Evolutionary conservation across 2,797 vertebrate species (phyloP).

Genomic region (Gastrophryne carolinensis): DNA sequence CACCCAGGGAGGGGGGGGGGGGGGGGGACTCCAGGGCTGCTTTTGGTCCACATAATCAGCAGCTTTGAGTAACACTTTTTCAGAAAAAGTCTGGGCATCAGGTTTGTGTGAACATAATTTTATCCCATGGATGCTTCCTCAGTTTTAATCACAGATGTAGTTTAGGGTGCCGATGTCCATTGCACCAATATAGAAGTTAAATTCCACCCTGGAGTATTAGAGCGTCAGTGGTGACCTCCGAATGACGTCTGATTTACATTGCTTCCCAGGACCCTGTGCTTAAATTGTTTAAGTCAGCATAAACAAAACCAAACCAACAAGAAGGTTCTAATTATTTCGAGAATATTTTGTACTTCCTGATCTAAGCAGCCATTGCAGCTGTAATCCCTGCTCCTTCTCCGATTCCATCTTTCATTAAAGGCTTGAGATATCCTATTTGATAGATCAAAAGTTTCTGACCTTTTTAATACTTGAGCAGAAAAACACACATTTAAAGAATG

Average conservation of each 20-base stretch:
- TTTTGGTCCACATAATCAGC: too few relatives aligned
- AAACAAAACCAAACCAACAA: slow-evolving; percentile 28
- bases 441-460: not conserved
- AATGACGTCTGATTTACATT: slow-evolving; percentile 15
- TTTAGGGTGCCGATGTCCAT: too few relatives aligned
- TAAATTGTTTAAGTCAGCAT: slow-evolving; percentile 4
- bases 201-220: not conserved
- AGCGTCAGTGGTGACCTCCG: slow-evolving; percentile 9
- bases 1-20: too few relatives aligned
- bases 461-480: too few relatives aligned
- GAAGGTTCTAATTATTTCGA: slow-evolving; percentile 38
- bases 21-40: too few relatives aligned
- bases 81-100: too few relatives aligned
- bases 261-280: slow-evolving; percentile 44
- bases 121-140: too few relatives aligned
- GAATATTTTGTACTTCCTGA: slow-evolving; percentile 11
- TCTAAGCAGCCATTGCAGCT: slow-evolving; percentile 5
- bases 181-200: not conserved
- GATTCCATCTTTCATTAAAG: slow-evolving; percentile 30
- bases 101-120: too few relatives aligned
- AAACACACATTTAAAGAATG: too few relatives aligned
- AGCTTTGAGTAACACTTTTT: too few relatives aligned
- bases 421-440: slow-evolving; percentile 1
- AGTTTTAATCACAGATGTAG: too few relatives aligned
- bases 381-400: slow-evolving; percentile 41